Conservation (phyloP, 2,888 invertebrate genomes). For the Rhaphigaster nebulosa region DNA sequence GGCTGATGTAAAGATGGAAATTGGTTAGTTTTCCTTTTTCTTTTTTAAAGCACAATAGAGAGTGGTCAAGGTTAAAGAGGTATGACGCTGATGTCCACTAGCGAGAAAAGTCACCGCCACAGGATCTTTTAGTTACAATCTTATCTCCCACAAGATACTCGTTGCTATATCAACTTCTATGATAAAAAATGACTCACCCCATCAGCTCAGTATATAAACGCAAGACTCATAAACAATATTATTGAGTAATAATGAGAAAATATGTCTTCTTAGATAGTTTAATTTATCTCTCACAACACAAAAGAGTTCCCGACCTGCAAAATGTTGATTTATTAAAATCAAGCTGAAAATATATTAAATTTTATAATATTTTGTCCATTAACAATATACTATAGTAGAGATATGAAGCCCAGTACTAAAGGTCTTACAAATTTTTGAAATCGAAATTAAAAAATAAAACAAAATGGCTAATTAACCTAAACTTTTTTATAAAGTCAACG, state of each 20-base stretch:
- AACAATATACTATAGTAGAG: no score
- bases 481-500: no score
- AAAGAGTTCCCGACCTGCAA: no score
- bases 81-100: neutral
- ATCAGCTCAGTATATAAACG: neutral
- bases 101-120: neutral
- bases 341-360: no score
- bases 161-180: neutral
- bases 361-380: no score
- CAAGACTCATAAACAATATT: neutral
- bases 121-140: neutral
- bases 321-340: no score
- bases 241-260: neutral
- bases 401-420: no score
- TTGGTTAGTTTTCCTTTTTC: neutral
- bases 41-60: neutral
- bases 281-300: no score
- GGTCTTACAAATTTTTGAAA: no score
- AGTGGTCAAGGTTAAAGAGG: neutral
- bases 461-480: no score
- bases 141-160: neutral
- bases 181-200: neutral
- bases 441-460: no score
- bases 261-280: neutral
- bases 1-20: no score